Percentiles rank a stretch among this genome's conserved stretches.
phyloP scores from a whole-genome alignment of 2,888 invertebrate species.

The Aquatica leii region DNA sequence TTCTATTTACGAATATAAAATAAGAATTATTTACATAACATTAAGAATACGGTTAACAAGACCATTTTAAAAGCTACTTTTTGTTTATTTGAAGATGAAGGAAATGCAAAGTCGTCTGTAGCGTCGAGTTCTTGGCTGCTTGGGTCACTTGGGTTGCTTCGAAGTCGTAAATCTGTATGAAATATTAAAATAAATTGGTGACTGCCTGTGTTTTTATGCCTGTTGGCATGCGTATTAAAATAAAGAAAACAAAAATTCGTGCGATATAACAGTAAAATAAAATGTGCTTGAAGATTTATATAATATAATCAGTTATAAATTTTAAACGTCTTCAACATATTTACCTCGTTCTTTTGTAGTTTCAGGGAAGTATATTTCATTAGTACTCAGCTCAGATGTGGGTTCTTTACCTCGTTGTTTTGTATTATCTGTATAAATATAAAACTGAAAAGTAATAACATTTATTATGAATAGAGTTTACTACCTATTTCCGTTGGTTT shows the following conservation, averaged over 20 bases:
- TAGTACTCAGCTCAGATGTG: conserved; percentile 48
- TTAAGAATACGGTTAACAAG: conserved; percentile 20
- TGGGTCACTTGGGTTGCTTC: conserved; percentile 52
- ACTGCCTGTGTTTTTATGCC: conserved; percentile 24
- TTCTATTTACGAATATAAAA: too few species aligned
- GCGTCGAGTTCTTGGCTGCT: conserved; percentile 49
- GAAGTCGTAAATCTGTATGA: conserved; percentile 52
- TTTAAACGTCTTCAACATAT: conserved; percentile 31
- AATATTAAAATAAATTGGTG: conserved; percentile 42
- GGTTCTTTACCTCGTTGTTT: conserved; percentile 50
- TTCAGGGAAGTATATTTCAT: conserved; percentile 54
- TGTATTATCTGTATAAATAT: conserved; percentile 42
- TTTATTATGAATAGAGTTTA: neutral
- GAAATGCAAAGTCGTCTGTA: conserved; percentile 44
- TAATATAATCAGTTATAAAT: conserved; percentile 32
- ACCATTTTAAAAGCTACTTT: conserved; percentile 22
- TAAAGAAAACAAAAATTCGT: conserved; percentile 25
- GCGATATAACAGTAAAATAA: conserved; percentile 21
- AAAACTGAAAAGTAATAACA: neutral
- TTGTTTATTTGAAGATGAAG: conserved; percentile 34
- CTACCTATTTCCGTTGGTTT: conserved; percentile 48
- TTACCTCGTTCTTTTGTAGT: conserved; percentile 54
- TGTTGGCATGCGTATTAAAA: conserved; percentile 32
- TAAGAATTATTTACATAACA: conserved; percentile 23
- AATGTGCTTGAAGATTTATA: conserved; percentile 17